Percentiles rank a stretch among this genome's conserved stretches.
Conservation (phyloP, 2,888 invertebrate species). For the Protonemura montana region DNA sequence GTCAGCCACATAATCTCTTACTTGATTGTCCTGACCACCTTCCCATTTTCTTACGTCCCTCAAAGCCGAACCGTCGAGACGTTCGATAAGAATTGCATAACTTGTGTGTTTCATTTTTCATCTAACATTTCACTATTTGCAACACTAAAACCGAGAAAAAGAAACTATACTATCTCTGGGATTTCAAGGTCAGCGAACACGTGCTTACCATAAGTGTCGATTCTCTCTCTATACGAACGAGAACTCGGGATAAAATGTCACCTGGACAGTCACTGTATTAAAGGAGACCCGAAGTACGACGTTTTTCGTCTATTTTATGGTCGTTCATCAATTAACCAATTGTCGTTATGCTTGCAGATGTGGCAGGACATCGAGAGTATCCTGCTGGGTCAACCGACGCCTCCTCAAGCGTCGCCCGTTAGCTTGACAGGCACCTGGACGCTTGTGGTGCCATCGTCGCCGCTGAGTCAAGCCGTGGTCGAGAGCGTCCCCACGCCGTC, state of each 20-base stretch:
- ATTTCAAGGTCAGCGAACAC: neutral
- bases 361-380: conserved; percentile 62
- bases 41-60: neutral
- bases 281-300: neutral
- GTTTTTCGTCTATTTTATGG: neutral
- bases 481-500: conserved; percentile 3
- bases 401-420: conserved; percentile 55
- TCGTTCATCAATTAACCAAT: neutral
- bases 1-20: neutral
- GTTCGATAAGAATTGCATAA: neutral
- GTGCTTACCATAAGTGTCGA: neutral
- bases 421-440: conserved; percentile 52
- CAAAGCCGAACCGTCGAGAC: neutral
- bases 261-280: neutral
- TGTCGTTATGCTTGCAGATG: conserved; percentile 56
- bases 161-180: neutral
- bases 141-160: neutral
- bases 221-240: neutral
- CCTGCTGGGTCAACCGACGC: conserved; percentile 57
- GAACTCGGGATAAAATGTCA: neutral
- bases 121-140: neutral
- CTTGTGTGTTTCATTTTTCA: neutral
- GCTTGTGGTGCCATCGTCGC: conserved; percentile 44
- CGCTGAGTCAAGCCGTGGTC: neutral
- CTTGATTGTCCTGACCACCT: neutral